Base-by-base conservation (phyloP, 35 echinoderm and acorn worm species). In the Apostichopus japonicus region DNA sequence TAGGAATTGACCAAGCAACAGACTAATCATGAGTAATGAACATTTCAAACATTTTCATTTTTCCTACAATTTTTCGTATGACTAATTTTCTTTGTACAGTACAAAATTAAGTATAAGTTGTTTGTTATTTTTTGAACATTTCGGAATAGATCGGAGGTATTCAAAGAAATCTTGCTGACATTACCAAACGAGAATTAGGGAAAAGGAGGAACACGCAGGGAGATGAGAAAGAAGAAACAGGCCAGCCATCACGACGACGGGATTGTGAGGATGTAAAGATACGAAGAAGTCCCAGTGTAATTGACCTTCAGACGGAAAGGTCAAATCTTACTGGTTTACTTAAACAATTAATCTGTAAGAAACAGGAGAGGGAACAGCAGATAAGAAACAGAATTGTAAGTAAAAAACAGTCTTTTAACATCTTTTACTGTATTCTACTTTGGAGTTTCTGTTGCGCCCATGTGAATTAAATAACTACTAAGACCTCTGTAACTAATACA, bases 241-340 rank as follows among this genome's bases (percentile, higher is more conserved):
- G 5, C 5, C 17, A 75, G 6, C 16, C 15, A 0, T 14, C 53
- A 55, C 15, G 24, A 52, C 56, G 56, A 84, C 23, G 56, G 55
- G 23, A 24, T 10, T 19, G 8, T 17, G 81, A 14, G 2, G 55
- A 89, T 7, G 4, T 71, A 5, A 63, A 44, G 59, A 13, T 62
- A 7, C 73, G 62, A 72, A 73, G 86, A 19, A 89, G 86, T 17
- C 61, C 59, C 19, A 73, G 86, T 73, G 61, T 72, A 55, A 58
- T 91, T 91, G 90, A 91, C 73, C 76, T 91, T 56, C 90, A 91
- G 22, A 58, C 71, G 11, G 44, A 91, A 79, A 91, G 90, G 54
- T 79, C 55, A 79, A 91, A 77, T 58, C 55, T 91, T 3, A 91
- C 53, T 19, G 54, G 72, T 44, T 53, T 56, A 25, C 77, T 91